phyloP scores from a whole-genome alignment of 2,797 vertebrate species.

The Acrocephalus scirpaceus region DNA sequence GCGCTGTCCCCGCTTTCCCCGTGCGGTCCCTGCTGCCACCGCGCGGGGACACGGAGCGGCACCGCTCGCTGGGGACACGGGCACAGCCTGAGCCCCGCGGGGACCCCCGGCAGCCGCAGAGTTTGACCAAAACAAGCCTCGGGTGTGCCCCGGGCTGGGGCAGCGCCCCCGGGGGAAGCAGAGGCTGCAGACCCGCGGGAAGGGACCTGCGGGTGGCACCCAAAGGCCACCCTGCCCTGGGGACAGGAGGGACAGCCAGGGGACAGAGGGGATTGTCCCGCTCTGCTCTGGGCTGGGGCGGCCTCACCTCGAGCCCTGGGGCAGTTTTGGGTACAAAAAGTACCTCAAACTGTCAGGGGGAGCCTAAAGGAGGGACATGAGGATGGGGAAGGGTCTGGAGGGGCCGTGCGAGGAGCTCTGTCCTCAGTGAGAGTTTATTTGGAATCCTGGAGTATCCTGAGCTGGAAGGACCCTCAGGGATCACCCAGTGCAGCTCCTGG shows the following conservation, averaged over 20 bases:
- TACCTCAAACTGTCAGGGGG: neutral
- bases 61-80: neutral
- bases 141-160: neutral
- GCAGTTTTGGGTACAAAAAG: neutral
- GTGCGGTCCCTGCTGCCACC: no score
- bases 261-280: neutral
- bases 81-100: neutral
- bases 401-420: neutral
- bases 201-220: neutral
- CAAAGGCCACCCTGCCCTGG: neutral
- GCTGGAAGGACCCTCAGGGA: no score
- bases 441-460: neutral
- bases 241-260: neutral
- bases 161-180: neutral
- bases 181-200: neutral
- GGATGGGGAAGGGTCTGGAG: neutral
- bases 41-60: no score
- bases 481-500: no score
- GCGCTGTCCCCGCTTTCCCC: no score
- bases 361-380: neutral
- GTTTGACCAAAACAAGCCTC: accelerated
- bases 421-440: neutral
- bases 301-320: neutral
- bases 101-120: neutral
- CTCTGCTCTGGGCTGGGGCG: neutral